These are phyloP conservation scores for Micrasema minimum DNA, from an alignment of 1,140 invertebrate genomes.

Conservation along the genomic window DNA sequence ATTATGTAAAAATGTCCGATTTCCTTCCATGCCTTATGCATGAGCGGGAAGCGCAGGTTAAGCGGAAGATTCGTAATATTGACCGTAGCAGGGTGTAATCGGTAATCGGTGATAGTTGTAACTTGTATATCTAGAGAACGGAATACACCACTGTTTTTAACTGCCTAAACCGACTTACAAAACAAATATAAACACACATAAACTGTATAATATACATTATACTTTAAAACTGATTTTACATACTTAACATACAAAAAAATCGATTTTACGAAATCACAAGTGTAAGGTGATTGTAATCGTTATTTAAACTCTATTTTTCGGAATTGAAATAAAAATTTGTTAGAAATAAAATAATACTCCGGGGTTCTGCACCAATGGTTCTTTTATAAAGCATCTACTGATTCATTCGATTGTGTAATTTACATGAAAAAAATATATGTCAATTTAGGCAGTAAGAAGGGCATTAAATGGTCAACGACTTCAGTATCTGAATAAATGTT, in stretches of 20 bases:
- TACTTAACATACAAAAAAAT: no score
- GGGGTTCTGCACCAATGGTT: not conserved
- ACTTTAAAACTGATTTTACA: no score
- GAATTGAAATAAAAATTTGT: no score
- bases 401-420: conserved; percentile 48
- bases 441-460: conserved; percentile 48
- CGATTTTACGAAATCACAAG: no score
- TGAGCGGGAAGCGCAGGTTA: conserved; percentile 41
- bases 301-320: no score
- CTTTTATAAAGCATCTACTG: conserved; percentile 34
- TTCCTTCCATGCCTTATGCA: conserved; percentile 49
- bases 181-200: not conserved
- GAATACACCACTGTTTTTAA: no score
- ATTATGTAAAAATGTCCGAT: conserved; percentile 51
- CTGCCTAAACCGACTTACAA: no score
- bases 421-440: conserved; percentile 53
- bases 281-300: no score
- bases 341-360: no score
- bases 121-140: not conserved
- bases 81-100: conserved; percentile 35
- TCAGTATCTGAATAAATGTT: conserved; percentile 41
- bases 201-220: no score
- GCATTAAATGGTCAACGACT: conserved; percentile 47
- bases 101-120: not conserved
- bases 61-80: conserved; percentile 36